Evolutionary conservation across 1,140 invertebrate genomes (phyloP), one percentile per base, ranked within the genome.

Genomic region (Microplitis demolitor): DNA sequence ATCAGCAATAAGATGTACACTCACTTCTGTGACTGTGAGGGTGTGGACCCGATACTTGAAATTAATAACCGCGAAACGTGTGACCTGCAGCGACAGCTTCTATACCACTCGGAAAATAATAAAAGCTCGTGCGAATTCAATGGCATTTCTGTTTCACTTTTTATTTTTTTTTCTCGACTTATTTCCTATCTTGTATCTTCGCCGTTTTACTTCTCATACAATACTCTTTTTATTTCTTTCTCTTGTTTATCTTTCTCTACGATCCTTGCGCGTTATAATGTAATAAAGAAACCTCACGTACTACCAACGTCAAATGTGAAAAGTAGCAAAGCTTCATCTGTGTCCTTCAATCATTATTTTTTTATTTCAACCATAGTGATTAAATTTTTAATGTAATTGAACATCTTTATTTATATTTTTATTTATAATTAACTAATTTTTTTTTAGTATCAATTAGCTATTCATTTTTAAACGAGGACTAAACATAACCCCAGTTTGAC

Each of bases 61-160:
- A 74, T 74, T 74, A 74, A 74, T 74, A 74, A 67, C 62, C 54
- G 33, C 61, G 34, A 60, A 71, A 74, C 54, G 39, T 66, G 73
- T 68, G 68, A 66, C 61, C 73, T 74, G 73, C 73, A 74, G 73
- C 34, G 64, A 37, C n/a, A 13, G 4, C 13, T 13, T 14, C 11
- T 67, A 64, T 50, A 64, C 4, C n/a, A 58, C 34, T 37, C 13
- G 54, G 33, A 62, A 70, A 62, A 53, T 53, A 71, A 71, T 71
- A 71, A 71, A 45, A 14, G 58, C 0, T 50, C 39, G 35, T 34
- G 68, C 24, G 61, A 60, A 54, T 13, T 13, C 53, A 16, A 16
- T 24, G 56, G 24, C 56, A 31, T 56, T 50, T 68, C 6, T 50
- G 9, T 24, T 35, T 60, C 54, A 62, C 16, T n/a, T 16, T 35